Base-by-base conservation (phyloP, 2,113 vertebrate genomes). In the Chrysemys picta region DNA sequence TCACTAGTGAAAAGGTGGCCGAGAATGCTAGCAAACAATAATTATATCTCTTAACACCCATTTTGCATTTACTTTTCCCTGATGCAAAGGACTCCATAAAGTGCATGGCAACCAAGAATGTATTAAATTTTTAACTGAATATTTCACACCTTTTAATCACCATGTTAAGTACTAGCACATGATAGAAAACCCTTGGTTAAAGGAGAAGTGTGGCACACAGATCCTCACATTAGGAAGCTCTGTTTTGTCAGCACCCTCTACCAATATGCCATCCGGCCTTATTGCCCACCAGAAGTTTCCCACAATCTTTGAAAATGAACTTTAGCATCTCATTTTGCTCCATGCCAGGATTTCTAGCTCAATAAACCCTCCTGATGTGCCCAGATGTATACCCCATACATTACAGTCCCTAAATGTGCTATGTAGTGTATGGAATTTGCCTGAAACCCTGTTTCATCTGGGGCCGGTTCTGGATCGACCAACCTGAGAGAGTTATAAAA, bases 151-250 rank as follows among this genome's bases (percentile, higher is more conserved):
- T 31, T 65, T 35, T 65, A 75, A 42, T 75, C 38, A 75, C 72
- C 38, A 75, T 75, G 38, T 24, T 42, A 25, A 75, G 31, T 65
- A 35, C 14, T 65, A 42, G 24, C 22, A 75, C 5, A 42, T 31
- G 35, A 65, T 35, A 25, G 21, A 75, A 42, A 38, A 75, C 42
- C 10, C 13, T 42, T 42, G 3, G 10, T 25, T 75, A 38, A 24
- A 11, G 8, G 72, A 42, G 38, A 86, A 75, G 22, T 0, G 0
- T 4, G 27, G 1, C 35, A 82, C 85, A 45, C 54, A 27, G 3
- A 4, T 56, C 29, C 4, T 49, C 4, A 0, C 59, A 4, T 3
- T 62, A 4, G 2, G 3, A 82, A 85, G 9, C 12, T 3, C 3
- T 84, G 0, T 8, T 54, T 89, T 72, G 1, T 8, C 11, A 93